phyloP scores from a whole-genome alignment of 2,113 vertebrate genomes.

The Meles meles region DNA sequence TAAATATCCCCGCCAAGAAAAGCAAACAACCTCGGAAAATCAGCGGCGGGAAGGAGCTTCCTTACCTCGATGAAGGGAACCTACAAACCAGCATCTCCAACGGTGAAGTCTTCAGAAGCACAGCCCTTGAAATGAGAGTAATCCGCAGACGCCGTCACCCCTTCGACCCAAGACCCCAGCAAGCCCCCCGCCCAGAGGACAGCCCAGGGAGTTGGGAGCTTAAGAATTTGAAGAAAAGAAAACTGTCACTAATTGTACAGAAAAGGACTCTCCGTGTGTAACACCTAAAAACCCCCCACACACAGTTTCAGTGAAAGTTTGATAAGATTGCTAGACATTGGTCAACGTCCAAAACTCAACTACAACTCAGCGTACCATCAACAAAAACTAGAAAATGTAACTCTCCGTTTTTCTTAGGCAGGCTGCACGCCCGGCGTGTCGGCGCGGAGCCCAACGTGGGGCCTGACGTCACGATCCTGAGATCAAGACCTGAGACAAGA shows the following conservation, averaged over 20 bases:
- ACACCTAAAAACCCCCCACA: not conserved
- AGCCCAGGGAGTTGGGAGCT: rapidly evolving
- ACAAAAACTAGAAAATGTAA: not conserved
- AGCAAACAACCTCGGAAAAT: not conserved
- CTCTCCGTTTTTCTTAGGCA: not conserved
- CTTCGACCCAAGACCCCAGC: not conserved
- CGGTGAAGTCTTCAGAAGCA: too few relatives aligned
- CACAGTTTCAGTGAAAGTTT: not conserved
- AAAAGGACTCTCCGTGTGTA: not conserved
- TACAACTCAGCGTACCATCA: not conserved
- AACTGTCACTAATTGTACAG: not conserved
- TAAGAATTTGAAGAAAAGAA: rapidly evolving
- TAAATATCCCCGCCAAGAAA: too few relatives aligned
- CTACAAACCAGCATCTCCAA: not conserved
- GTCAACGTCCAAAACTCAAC: not conserved
- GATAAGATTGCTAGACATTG: not conserved
- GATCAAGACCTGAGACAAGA: not conserved
- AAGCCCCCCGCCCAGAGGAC: not conserved
- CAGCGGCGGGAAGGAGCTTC: not conserved
- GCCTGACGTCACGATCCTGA: not conserved
- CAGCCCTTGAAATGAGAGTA: not conserved
- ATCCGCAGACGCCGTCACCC: too few relatives aligned
- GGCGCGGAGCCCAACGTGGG: not conserved
- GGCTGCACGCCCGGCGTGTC: not conserved
- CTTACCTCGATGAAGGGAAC: not conserved